Evolutionary conservation across 1,140 invertebrate species (phyloP), one percentile per base, ranked within the genome.

Genomic region (Heliconius himera): DNA sequence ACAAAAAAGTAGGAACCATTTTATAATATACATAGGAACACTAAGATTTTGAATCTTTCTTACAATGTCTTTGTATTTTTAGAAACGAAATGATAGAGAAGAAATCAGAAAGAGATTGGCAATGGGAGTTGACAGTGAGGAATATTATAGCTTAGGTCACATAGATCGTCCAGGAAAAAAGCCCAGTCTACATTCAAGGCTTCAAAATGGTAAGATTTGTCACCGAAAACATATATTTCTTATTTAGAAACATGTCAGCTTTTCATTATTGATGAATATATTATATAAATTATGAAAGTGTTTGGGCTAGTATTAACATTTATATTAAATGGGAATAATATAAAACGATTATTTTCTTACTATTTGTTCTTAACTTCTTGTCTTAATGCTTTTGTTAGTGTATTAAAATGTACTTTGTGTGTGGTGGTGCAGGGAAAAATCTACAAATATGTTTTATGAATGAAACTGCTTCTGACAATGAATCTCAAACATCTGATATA

Each of bases 401-500:
- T 79, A 66, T 46, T 75, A 72, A 75, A 54, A 4, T 80, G 70
- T 78, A 51, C 66, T 75, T 85, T 88, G 83, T 92, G 91, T 94
- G 79, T 90, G 91, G 92, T 89, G 88, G 83, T 95, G 60, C 92
- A 98, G 97, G 97, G 76, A 98, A 97, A 96, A 98, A 98, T 95
- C 96, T 99, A 22, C 98, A 99, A 95, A 98, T 99, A 85, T 98
- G 98, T 95, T 99, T 99, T 93, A 98, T 99, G 97, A 99, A 99
- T 92, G 98, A 99, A 89, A 97, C 97, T 70, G 97, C 97, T 22
- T 98, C 97, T 72, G 98, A 98, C 87, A 97, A 95, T 81, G 97
- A 97, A 90, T 97, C 97, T 73, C 96, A 96, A 56, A 95, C 95
- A 73, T 97, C 96, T 49, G 97, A 97, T 82, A 95, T 95, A 78